Evolutionary conservation across 2,113 vertebrate genomes (phyloP).

Genomic region (Stercorarius parasiticus): DNA sequence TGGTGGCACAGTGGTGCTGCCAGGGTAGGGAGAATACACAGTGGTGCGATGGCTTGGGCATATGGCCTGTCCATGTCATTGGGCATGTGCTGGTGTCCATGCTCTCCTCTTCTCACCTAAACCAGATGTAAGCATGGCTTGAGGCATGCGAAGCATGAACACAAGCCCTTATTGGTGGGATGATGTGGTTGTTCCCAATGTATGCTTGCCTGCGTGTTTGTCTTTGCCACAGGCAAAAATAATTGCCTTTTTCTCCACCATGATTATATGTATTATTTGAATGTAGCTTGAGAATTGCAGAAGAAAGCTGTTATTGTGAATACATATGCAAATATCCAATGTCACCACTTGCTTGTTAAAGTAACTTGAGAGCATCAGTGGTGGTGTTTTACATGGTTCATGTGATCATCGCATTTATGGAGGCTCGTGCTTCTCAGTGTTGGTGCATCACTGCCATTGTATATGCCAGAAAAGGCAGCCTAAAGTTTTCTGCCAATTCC

Average conservation of each 20-base stretch:
- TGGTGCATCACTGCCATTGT: not conserved
- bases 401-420: rapidly evolving
- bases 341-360: rapidly evolving
- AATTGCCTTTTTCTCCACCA: not conserved
- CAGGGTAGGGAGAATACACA: too few species aligned
- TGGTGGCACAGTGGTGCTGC: rapidly evolving
- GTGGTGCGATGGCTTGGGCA: not conserved
- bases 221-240: not conserved
- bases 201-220: not conserved
- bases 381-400: not conserved
- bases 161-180: too few species aligned
- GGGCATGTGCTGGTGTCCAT: rapidly evolving
- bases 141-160: not conserved
- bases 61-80: rapidly evolving
- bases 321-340: not conserved
- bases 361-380: not conserved
- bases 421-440: not conserved
- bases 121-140: not conserved
- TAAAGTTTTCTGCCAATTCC: not conserved
- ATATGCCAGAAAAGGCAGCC: not conserved
- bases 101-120: not conserved
- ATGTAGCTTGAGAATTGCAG: not conserved
- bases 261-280: not conserved
- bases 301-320: not conserved
- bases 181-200: rapidly evolving